Evolutionary conservation across 2,113 vertebrate genomes (phyloP), one percentile per base, ranked within the genome.

Genomic region (Pholis gunnellus): DNA sequence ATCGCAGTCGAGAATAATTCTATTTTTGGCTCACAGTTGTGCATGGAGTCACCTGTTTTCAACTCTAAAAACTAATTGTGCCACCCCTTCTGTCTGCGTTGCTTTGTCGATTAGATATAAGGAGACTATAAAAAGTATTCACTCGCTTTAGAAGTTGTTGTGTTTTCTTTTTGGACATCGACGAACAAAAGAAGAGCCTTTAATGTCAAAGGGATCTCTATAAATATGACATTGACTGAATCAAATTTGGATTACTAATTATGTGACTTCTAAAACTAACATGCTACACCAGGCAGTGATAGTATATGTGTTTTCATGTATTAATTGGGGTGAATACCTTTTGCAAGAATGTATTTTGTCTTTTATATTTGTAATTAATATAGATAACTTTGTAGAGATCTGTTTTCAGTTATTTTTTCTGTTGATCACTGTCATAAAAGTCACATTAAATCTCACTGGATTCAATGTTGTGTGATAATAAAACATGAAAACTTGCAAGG

Each of bases 1-100:
- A 69, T 29, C 54, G 64, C 6, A 65, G 56, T 25, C 56, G 2
- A 72, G n/a, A 40, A 27, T 75, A 52, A 79, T 52, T 50, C 57
- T 72, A 9, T n/a, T 17, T 70, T 57, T 27, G 46, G 31, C 40
- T 22, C 59, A 15, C 14, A 50, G 11, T 20, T 71, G 38, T 42
- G 36, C 34, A 9, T 15, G 7, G 20, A 5, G 46, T 44, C 8
- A 57, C n/a, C 42, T 75, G 42, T 17, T 75, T 34, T 64, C 52
- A 72, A 17, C 52, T n/a, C 27, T 31, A 64, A 65, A 57, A 50
- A 36, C 25, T 9, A 73, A 73, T 18, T 11, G 14, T 70, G 14
- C 31, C 38, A 59, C 27, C 20, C 5, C 4, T 50, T 9, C 14
- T 50, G 67, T 38, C 60, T 69, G 38, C 25, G 57, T 29, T 15